phyloP scores from a whole-genome alignment of 2,113 vertebrate species.

The Cynocephalus volans region DNA sequence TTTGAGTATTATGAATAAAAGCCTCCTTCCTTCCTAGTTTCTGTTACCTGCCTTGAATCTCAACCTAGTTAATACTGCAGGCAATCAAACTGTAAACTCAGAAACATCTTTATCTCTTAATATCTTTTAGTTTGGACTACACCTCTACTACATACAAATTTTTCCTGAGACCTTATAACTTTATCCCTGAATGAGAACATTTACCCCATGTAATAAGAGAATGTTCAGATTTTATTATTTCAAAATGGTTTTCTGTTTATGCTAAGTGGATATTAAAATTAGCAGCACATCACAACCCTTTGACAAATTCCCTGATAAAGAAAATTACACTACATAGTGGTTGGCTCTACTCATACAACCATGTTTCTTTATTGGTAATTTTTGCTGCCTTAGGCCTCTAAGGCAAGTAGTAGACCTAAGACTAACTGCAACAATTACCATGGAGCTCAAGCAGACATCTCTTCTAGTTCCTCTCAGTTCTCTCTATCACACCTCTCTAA shows the following conservation, averaged over 20 bases:
- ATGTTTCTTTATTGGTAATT: neutral
- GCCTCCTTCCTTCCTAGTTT: neutral
- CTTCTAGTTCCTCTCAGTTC: neutral
- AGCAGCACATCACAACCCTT: neutral
- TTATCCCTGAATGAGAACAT: conserved; percentile 17
- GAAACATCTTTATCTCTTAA: neutral
- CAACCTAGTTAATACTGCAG: neutral
- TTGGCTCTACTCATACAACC: conserved; percentile 7
- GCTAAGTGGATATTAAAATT: conserved; percentile 7
- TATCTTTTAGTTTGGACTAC: neutral
- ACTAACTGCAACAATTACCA: neutral
- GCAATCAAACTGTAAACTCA: neutral
- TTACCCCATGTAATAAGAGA: neutral
- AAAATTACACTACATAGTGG: conserved; percentile 20
- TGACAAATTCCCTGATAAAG: neutral
- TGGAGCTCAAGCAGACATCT: neutral
- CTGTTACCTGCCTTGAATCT: neutral
- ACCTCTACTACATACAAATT: neutral
- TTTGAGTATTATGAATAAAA: conserved; percentile 58
- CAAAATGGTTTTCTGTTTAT: conserved; percentile 2
- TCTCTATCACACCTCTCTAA: neutral
- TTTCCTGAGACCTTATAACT: neutral
- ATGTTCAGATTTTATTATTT: conserved; percentile 16
- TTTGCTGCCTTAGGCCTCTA: neutral
- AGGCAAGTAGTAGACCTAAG: neutral